These are phyloP conservation scores for Bhutanitis thaidina DNA, from an alignment of 2,888 invertebrate genomes.

Conservation along the genomic window DNA sequence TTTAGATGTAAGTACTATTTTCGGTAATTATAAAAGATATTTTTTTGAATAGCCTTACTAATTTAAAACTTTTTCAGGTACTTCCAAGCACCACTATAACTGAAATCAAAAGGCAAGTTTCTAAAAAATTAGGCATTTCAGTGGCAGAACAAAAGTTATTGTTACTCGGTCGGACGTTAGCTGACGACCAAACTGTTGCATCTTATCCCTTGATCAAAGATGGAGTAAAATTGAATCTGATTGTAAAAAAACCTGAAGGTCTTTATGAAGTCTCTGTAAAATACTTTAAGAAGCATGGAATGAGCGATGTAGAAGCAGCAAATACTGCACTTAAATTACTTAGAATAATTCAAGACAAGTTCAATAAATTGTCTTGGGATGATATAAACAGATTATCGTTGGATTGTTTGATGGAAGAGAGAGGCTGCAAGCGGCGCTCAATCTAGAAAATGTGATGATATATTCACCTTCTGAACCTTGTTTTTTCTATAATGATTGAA, in stretches of 20 bases:
- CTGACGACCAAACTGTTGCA: slow-evolving; percentile 84
- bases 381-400: slow-evolving; percentile 79
- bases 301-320: slow-evolving; percentile 82
- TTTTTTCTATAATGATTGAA: too few relatives aligned
- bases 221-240: slow-evolving; percentile 85
- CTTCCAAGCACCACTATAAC: slow-evolving; percentile 79
- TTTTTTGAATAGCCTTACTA: too few relatives aligned
- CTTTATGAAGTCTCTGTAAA: slow-evolving; percentile 79
- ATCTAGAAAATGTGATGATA: slow-evolving; percentile 42
- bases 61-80: slow-evolving; percentile 54
- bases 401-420: slow-evolving; percentile 48
- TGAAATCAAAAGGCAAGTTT: slow-evolving; percentile 85
- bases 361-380: slow-evolving; percentile 78
- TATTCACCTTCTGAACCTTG: slow-evolving; percentile 44
- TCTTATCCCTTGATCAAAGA: slow-evolving; percentile 87
- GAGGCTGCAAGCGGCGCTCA: slow-evolving; percentile 29
- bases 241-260: slow-evolving; percentile 84
- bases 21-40: not conserved
- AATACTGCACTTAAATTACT: slow-evolving; percentile 80
- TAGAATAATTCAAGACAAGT: slow-evolving; percentile 73
- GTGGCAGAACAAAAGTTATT: slow-evolving; percentile 85
- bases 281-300: slow-evolving; percentile 80
- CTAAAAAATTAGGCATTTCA: slow-evolving; percentile 82
- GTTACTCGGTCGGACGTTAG: slow-evolving; percentile 84
- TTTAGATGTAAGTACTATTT: slow-evolving; percentile 75